Percentiles rank a stretch among this genome's conserved stretches.
These are phyloP conservation scores for Oligia fasciuncula DNA, from an alignment of 2,888 invertebrate species.

Conservation along the genomic window DNA sequence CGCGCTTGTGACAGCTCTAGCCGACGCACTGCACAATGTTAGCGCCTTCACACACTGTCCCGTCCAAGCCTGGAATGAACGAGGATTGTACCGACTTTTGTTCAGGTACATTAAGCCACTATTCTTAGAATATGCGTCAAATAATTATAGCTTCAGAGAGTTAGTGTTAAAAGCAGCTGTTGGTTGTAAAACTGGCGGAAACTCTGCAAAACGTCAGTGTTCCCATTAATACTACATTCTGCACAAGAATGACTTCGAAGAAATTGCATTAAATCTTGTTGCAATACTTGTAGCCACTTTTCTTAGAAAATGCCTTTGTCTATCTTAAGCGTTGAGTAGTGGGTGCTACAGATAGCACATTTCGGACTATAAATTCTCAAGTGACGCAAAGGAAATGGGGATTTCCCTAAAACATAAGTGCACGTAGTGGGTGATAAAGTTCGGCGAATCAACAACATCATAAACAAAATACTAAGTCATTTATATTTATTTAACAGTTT, in stretches of 20 bases:
- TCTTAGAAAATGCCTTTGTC: conserved; percentile 23
- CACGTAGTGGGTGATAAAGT: conserved; percentile 7
- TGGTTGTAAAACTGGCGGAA: conserved; percentile 6
- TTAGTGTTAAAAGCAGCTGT: conserved; percentile 3
- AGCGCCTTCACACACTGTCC: conserved; percentile 77
- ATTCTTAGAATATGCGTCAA: conserved; percentile 14
- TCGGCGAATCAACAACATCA: neutral
- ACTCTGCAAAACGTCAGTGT: conserved; percentile 12
- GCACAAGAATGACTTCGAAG: conserved; percentile 7
- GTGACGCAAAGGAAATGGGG: conserved; percentile 8
- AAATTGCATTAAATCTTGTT: conserved; percentile 22
- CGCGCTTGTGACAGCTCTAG: conserved; percentile 75
- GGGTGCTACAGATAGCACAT: conserved; percentile 24
- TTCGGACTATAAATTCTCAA: conserved; percentile 14
- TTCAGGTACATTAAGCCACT: conserved; percentile 76
- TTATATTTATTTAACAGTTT: neutral
- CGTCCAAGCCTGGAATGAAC: conserved; percentile 82
- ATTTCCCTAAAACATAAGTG: neutral
- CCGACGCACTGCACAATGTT: conserved; percentile 80
- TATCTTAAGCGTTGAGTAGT: conserved; percentile 11
- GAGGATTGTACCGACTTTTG: conserved; percentile 81
- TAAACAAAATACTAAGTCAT: neutral
- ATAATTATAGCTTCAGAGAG: conserved; percentile 21
- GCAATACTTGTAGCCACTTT: neutral
- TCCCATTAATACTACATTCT: conserved; percentile 2